Evolutionary conservation across 1,140 invertebrate genomes (phyloP), one percentile per base, ranked within the genome.

Genomic region (Euschistus heros): DNA sequence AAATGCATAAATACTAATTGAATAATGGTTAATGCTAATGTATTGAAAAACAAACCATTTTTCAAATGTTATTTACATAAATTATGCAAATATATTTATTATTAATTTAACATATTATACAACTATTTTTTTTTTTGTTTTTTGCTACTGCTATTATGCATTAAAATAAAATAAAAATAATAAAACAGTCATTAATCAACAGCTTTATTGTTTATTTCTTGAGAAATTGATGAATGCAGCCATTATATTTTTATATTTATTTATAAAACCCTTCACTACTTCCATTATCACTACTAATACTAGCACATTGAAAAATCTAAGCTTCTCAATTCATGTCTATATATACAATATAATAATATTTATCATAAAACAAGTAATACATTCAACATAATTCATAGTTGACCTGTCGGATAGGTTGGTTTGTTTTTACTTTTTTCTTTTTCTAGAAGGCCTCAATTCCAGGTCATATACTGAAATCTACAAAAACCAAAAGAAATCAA

Each of bases 181-280:
- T n/a, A 57, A 5, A 24, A 1, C 15, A 15, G 47, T 20, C 22
- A 20, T 50, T 10, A 50, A 22, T 6, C 6, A 7, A 6, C n/a
- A 20, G 17, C 2, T 50, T 18, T 50, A 50, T 22, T 50, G 0
- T 10, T 57, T 24, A 57, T 24, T 57, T 24, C 24, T 57, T 27
- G 5, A 26, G 15, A 27, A 57, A 24, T 8, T 57, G 20, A 24
- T 26, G 24, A 26, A 37, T 37, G 33, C 0, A 26, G 20, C 2
- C 2, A 57, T 57, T 27, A 8, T 8, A 13, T 2, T 26, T 26
- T 57, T 24, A 27, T 57, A 57, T 24, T 57, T 24, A 26, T 57
- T 24, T 57, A 57, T 57, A 20, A 57, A 57, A 57, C 54, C 54
- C 54, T 57, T 57, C 54, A 57, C 54, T 57, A 57, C 54, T 57